Conservation (phyloP, 2,888 invertebrate species). For the Nomada fabriciana region DNA sequence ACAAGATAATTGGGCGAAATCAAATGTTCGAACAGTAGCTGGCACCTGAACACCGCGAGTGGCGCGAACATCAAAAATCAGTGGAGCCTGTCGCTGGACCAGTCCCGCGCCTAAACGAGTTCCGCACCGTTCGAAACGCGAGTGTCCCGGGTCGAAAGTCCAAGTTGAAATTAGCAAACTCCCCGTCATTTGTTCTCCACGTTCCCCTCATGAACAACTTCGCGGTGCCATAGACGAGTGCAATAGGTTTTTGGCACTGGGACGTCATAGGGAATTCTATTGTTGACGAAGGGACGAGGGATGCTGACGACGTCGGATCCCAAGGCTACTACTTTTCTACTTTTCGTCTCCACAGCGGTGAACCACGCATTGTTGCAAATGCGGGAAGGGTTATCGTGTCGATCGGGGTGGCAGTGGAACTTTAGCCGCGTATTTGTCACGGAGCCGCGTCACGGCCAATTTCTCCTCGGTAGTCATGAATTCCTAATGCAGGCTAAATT, state of each 20-base stretch:
- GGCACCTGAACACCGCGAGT: not conserved
- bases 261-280: not conserved
- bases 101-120: constrained; percentile 8
- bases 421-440: constrained; percentile 53
- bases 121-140: not conserved
- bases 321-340: constrained; percentile 23
- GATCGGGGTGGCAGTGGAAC: constrained; percentile 44
- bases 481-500: constrained; percentile 40
- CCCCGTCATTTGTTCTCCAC: not conserved
- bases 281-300: not conserved
- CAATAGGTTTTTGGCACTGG: too few relatives aligned
- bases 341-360: constrained; percentile 29
- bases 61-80: constrained; percentile 4
- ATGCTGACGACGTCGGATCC: constrained; percentile 6
- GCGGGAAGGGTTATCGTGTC: constrained; percentile 47
- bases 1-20: not conserved
- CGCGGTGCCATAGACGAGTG: not conserved
- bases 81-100: not conserved
- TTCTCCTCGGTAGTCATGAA: constrained; percentile 41
- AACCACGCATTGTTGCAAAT: constrained; percentile 50
- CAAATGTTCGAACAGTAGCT: not conserved
- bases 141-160: constrained; percentile 23
- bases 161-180: constrained; percentile 4
- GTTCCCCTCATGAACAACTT: not conserved
- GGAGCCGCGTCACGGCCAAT: constrained; percentile 40